Conservation (phyloP, 2,888 invertebrate species). For the Sepiola atlantica region DNA sequence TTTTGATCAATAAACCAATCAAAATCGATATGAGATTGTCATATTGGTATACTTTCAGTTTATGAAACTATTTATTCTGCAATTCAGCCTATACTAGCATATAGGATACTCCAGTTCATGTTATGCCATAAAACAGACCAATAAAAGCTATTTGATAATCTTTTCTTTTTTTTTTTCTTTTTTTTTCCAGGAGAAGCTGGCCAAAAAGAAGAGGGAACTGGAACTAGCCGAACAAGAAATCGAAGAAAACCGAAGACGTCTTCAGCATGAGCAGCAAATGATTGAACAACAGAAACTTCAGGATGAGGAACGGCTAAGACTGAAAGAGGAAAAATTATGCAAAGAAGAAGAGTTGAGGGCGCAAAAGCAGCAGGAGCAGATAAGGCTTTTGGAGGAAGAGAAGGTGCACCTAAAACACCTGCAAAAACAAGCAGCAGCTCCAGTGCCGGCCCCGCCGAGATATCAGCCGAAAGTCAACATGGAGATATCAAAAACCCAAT, state of each 20-base stretch:
- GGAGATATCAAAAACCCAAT: neutral
- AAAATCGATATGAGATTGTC: no score
- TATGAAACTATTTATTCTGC: no score
- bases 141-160: neutral
- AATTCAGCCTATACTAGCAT: no score
- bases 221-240: conserved; percentile 56
- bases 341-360: conserved; percentile 57
- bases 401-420: conserved; percentile 53
- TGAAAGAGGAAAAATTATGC: conserved; percentile 58
- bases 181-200: conserved; percentile 53
- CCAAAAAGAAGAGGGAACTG: conserved; percentile 56
- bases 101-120: neutral
- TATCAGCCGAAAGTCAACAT: conserved; percentile 50
- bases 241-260: conserved; percentile 50
- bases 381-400: conserved; percentile 59
- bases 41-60: no score
- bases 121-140: no score
- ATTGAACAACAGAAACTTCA: conserved; percentile 52
- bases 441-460: conserved; percentile 50
- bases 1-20: no score
- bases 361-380: conserved; percentile 58
- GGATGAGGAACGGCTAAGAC: conserved; percentile 58
- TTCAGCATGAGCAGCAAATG: conserved; percentile 59
- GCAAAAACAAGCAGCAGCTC: conserved; percentile 35
- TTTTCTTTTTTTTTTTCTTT: neutral